phyloP scores from a whole-genome alignment of 2,797 vertebrate species.

The Chrysocyon brachyurus region DNA sequence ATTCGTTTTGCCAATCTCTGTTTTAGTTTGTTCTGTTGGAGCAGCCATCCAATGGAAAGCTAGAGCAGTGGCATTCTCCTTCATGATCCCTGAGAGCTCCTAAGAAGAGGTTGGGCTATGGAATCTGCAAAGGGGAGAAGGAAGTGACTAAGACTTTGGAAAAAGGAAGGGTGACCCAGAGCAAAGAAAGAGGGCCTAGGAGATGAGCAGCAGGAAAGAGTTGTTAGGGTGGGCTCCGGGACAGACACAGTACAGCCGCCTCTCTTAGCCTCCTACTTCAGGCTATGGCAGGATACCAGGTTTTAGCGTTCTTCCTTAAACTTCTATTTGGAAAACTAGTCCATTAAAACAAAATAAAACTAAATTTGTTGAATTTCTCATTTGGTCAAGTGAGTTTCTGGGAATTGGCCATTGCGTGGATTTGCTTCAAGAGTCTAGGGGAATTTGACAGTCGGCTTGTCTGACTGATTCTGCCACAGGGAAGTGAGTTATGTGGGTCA shows the following conservation, averaged over 20 bases:
- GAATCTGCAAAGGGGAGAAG: neutral
- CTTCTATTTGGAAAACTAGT: conserved; percentile 2
- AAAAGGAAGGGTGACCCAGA: neutral
- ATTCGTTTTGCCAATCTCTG: neutral
- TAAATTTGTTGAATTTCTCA: neutral
- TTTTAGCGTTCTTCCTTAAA: conserved; percentile 41
- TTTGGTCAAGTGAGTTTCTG: neutral
- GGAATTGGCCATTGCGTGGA: neutral
- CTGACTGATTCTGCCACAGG: neutral
- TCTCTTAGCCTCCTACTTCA: neutral
- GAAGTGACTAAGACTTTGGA: neutral
- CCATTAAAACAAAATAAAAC: conserved; percentile 35
- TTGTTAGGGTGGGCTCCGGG: neutral
- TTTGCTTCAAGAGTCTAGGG: conserved; percentile 4
- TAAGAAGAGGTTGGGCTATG: neutral
- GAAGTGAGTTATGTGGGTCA: conserved; percentile 29
- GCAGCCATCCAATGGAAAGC: neutral
- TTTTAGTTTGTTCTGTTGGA: conserved; percentile 16
- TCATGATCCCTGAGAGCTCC: neutral
- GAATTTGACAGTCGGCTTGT: conserved; percentile 19
- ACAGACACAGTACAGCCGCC: neutral
- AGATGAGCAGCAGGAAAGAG: neutral
- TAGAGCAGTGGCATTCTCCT: neutral
- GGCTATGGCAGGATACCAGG: neutral
- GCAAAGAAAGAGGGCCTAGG: neutral